Base-by-base conservation (phyloP, 1,140 invertebrate genomes). In the Drosophila bifasciata region DNA sequence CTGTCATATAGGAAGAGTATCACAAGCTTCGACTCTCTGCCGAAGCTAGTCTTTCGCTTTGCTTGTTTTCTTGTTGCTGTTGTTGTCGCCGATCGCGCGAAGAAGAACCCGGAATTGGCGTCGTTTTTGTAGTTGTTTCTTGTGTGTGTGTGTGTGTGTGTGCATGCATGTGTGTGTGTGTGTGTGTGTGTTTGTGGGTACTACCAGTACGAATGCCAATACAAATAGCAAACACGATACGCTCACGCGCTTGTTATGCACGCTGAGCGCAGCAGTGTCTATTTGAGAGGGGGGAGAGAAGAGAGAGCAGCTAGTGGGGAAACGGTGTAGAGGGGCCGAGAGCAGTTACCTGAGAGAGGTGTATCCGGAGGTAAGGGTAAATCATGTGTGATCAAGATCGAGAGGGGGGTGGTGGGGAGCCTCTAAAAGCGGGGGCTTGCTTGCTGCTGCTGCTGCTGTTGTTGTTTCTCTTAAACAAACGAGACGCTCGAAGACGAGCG, bases 221-320 rank as follows among this genome's bases (percentile, higher is more conserved):
- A 68, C 56, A 69, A 76, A 70, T 69, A 76, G 56, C 66, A 69
- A 69, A 69, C 66, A 68, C 63, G 66, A 76, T 76, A 88, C 78
- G 78, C 83, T 88, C 83, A 86, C 83, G 83, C 83, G 83, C 78
- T 88, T 89, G 83, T 86, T 89, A 89, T 86, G 83, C 83, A 78
- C 71, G 84, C 79, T 88, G 83, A 88, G 83, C 32, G 32, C 83
- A 67, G 32, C 83, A 67, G 53, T 56, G 52, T 64, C 71, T 69
- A 68, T 21, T 36, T 13, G 43, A 68, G 63, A 2, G 52, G n/a
- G 8, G 21, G 8, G 48, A 28, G 32, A 52, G 23, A 21, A 19
- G 15, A n/a, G 16, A 9, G 9, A 36, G 13, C 52, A 41, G 19
- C 17, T 8, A 43, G 25, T 28, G 2, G 19, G 13, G 1, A 40